A percentile compares a stretch with the other conserved stretches of the same genome.
Evolutionary conservation across 53 echinoderm and acorn worm species (phyloP).

Genomic region (Mesocentrotus franciscanus): DNA sequence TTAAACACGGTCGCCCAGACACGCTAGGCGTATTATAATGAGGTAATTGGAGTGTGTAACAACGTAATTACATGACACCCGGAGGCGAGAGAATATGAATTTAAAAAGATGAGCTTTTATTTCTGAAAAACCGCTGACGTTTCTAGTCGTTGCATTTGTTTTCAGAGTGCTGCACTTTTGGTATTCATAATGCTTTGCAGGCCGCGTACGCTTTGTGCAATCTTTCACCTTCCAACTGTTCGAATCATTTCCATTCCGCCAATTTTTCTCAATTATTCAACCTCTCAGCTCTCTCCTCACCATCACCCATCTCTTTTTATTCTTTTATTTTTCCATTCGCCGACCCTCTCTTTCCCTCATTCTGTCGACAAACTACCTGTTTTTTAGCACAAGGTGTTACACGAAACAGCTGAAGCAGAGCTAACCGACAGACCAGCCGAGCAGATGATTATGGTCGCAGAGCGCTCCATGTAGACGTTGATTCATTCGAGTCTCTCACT

Average conservation of each 20-base stretch:
- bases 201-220: neutral
- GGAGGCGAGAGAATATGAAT: neutral
- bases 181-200: neutral
- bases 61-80: neutral
- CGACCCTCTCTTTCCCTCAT: neutral
- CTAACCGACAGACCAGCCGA: neutral
- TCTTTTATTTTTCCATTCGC: neutral
- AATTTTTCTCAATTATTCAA: neutral
- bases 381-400: constrained; percentile 22
- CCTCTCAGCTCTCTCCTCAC: neutral
- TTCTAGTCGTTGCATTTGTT: neutral
- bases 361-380: constrained; percentile 15
- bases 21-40: neutral
- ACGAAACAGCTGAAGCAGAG: constrained; percentile 2
- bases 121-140: neutral
- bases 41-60: neutral
- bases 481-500: neutral
- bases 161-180: neutral
- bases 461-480: constrained; percentile 7
- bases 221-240: constrained; percentile 10
- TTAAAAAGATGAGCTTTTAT: neutral
- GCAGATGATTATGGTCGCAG: constrained; percentile 16
- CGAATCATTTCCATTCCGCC: neutral
- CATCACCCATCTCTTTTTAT: neutral
- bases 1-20: neutral